Evolutionary conservation across 37 sponge, comb jelly and placozoan species (phyloP).

Genomic region (Axinella damicornis): DNA sequence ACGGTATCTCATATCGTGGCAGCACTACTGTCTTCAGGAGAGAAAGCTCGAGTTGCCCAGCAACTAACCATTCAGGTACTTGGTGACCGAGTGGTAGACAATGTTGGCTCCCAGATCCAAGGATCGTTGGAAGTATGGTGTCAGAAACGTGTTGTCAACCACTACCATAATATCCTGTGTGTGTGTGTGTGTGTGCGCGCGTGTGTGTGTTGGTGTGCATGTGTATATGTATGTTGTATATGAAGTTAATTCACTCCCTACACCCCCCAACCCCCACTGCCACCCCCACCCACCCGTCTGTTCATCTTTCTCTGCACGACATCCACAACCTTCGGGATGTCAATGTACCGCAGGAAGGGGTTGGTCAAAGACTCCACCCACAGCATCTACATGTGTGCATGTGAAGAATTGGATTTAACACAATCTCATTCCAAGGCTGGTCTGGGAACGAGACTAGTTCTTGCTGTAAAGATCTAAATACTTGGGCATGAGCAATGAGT

Average conservation of each 20-base stretch:
- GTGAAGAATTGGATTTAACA: too few relatives aligned
- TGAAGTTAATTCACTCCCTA: too few relatives aligned
- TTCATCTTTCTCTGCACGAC: slow-evolving; percentile 55
- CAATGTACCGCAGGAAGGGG: slow-evolving; percentile 84
- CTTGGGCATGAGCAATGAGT: too few relatives aligned
- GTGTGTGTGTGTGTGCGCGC: slow-evolving; percentile 5
- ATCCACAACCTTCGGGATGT: slow-evolving; percentile 75
- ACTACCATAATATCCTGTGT: slow-evolving; percentile 86
- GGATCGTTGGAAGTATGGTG: slow-evolving; percentile 96
- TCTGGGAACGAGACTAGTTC: too few relatives aligned
- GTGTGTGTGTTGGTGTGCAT: neutral
- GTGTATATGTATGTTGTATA: neutral
- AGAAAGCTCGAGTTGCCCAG: too few relatives aligned
- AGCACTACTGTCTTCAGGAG: too few relatives aligned
- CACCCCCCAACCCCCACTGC: neutral
- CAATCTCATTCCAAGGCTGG: too few relatives aligned
- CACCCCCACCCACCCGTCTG: neutral
- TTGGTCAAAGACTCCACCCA: slow-evolving; percentile 97
- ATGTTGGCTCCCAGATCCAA: slow-evolving; percentile 93
- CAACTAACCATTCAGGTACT: slow-evolving; percentile 92
- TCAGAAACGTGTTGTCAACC: slow-evolving; percentile 96
- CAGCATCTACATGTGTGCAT: slow-evolving; percentile 63
- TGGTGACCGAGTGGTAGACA: slow-evolving; percentile 95
- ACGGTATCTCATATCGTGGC: too few relatives aligned
- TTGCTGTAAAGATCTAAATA: too few relatives aligned